Percentiles rank a stretch among this genome's conserved stretches.
Evolutionary conservation across 2,797 vertebrate genomes (phyloP).

Genomic region (Rhadinocentrus ornatus): DNA sequence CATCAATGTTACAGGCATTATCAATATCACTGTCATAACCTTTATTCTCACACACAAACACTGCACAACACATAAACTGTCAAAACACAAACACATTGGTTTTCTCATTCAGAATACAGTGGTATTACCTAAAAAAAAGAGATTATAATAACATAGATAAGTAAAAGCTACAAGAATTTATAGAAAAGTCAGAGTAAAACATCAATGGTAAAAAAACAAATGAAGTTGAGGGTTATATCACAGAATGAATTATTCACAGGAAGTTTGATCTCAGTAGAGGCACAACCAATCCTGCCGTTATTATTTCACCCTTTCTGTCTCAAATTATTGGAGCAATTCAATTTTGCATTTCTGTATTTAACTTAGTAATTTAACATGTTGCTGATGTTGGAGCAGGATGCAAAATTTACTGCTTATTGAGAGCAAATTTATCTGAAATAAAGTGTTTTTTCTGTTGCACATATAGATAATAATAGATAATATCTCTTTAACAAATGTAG

Average conservation of each 20-base stretch:
- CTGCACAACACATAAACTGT: slow-evolving; percentile 38
- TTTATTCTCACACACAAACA: slow-evolving; percentile 28
- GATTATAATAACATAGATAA: neutral
- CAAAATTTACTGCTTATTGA: neutral
- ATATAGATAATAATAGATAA: no score
- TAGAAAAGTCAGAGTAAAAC: neutral
- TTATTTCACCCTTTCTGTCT: neutral
- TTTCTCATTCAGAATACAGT: slow-evolving; percentile 20
- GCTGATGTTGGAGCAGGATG: neutral
- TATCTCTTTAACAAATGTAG: neutral
- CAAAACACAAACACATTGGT: slow-evolving; percentile 17
- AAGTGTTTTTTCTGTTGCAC: no score
- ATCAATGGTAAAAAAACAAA: slow-evolving; percentile 1
- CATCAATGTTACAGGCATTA: slow-evolving; percentile 26
- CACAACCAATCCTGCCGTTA: neutral
- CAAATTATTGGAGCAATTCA: neutral
- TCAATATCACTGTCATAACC: slow-evolving; percentile 18
- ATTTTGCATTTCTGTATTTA: neutral
- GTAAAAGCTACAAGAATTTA: neutral
- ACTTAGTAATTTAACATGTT: neutral
- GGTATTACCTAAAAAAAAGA: slow-evolving; percentile 28
- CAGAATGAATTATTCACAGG: neutral
- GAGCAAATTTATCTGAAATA: no score
- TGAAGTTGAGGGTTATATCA: neutral
- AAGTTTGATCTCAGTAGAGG: neutral